A percentile compares a stretch with the other conserved stretches of the same genome.
Evolutionary conservation across 2,888 invertebrate species (phyloP).

Genomic region (Argyra leucocephala): DNA sequence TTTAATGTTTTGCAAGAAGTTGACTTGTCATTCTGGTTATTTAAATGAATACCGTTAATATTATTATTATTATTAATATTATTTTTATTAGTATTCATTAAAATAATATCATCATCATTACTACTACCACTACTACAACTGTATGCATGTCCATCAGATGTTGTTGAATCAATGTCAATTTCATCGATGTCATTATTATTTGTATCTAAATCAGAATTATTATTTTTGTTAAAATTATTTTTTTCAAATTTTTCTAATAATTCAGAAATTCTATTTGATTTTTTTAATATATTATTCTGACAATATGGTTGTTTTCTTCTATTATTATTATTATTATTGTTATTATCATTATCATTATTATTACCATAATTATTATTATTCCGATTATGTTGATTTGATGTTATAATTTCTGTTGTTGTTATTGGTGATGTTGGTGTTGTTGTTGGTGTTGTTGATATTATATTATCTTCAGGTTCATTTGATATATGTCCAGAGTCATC

Average conservation of each 20-base stretch:
- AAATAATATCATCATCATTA: not conserved
- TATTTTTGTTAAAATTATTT: slow-evolving; percentile 13
- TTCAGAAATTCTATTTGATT: slow-evolving; percentile 32
- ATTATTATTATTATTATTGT: not conserved
- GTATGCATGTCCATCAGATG: not conserved
- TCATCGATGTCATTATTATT: not conserved
- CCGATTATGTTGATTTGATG: not conserved
- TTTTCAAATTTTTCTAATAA: slow-evolving; percentile 38
- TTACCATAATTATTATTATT: not conserved
- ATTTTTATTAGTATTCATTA: not conserved
- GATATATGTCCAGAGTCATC: slow-evolving; percentile 77
- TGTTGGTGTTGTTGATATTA: slow-evolving; percentile 24
- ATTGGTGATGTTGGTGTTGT: slow-evolving; percentile 21
- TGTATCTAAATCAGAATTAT: not conserved
- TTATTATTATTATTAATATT: slow-evolving; percentile 12
- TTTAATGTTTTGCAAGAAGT: slow-evolving; percentile 25
- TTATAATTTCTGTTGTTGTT: slow-evolving; percentile 10
- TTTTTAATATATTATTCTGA: not conserved
- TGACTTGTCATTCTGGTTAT: slow-evolving; percentile 11
- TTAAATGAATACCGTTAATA: slow-evolving; percentile 13
- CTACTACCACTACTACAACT: not conserved
- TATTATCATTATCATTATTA: not conserved
- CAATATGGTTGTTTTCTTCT: slow-evolving; percentile 6
- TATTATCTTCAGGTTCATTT: slow-evolving; percentile 52
- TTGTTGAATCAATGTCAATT: slow-evolving; percentile 2